Evolutionary conservation across 2,113 vertebrate species (phyloP).

Genomic region (Arizona elegans): DNA sequence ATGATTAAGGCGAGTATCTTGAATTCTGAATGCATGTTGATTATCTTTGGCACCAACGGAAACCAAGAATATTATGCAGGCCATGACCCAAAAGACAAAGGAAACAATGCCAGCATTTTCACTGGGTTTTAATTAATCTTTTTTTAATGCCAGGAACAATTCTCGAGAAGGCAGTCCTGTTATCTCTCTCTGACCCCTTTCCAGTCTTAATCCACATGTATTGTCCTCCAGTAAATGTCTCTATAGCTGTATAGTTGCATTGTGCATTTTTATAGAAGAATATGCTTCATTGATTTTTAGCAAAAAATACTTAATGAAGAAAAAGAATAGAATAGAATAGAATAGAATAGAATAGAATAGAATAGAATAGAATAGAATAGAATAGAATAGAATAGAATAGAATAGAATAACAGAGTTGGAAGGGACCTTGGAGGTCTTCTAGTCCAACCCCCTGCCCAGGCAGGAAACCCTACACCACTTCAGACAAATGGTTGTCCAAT

Average conservation of each 20-base stretch:
- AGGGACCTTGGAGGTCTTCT: too few species aligned
- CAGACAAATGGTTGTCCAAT: too few species aligned
- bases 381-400: too few species aligned
- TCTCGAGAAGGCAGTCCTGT: background rate
- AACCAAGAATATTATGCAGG: constrained; percentile 20
- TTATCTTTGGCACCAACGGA: constrained; percentile 14
- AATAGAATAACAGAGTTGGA: too few species aligned
- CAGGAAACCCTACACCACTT: too few species aligned
- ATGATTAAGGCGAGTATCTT: constrained; percentile 10
- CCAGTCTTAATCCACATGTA: background rate
- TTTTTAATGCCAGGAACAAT: constrained; percentile 13
- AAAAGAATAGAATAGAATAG: background rate
- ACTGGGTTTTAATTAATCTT: background rate
- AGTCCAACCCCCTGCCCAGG: too few species aligned
- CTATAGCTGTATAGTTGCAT: background rate
- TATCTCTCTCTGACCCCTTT: background rate
- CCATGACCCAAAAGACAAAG: constrained; percentile 10
- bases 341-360: too few species aligned
- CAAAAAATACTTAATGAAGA: background rate
- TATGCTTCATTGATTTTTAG: background rate
- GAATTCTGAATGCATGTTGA: background rate
- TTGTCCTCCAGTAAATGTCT: background rate
- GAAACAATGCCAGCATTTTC: constrained; percentile 13
- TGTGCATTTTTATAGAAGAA: background rate
- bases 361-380: too few species aligned